Evolutionary conservation across 2,113 vertebrate genomes (phyloP), one percentile per base, ranked within the genome.

Genomic region (Hyla sarda): DNA sequence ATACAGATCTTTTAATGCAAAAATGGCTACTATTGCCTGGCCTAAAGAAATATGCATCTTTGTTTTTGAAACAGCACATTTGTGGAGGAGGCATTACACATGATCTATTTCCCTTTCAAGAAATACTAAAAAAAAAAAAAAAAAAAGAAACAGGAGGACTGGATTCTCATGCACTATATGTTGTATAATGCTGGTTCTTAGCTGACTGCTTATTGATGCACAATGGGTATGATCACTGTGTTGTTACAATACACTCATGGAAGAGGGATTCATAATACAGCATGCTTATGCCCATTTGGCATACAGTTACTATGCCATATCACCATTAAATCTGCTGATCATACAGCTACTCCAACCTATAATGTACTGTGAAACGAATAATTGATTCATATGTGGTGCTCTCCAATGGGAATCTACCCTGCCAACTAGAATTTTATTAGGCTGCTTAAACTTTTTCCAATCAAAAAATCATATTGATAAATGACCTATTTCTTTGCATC

Each of bases 131-230:
- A 86, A 28, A 50, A 81, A 72, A 34, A 69, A 37, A 77, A 73
- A 48, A 81, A 41, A 50, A 73, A 72, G 34, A 67, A 34, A 72
- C 48, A 9, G 52, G 67, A 81, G 81, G 72, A 73, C 52, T 62
- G 65, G n/a, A 41, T 52, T 86, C 75, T 52, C 13, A 13, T 56
- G 75, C 75, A 56, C 32, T 79, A 56, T 65, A 80, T 80, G 34
- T 34, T 71, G 71, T 85, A n/a, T 71, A 41, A 79, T 65, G 12
- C 32, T 30, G 19, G 58, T 69, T 79, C 48, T 85, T 71, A 34
- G 74, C 75, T 19, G 52, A 32, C 67, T 85, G 56, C 47, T 85
- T 62, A 86, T 80, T 86, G 48, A 80, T 80, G 76, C 6, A 69
- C 50, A 65, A 11, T 83, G 48, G 73, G 21, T 73, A 58, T 83